These are phyloP conservation scores for Suricata suricatta DNA, from an alignment of 2,113 vertebrate species.

Conservation along the genomic window DNA sequence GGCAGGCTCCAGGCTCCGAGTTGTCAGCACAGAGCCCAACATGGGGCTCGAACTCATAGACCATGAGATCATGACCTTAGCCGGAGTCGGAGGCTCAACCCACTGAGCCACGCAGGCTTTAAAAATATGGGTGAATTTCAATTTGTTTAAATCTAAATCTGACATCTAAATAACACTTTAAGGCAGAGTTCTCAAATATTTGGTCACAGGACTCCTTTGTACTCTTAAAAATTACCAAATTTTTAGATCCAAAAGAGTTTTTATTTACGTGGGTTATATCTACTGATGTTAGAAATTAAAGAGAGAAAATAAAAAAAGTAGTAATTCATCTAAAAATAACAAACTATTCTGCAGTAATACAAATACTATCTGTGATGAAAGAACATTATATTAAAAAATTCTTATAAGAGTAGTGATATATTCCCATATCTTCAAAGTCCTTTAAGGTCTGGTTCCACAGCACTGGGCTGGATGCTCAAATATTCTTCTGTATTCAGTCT, in stretches of 20 bases:
- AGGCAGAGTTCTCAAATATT: conserved; percentile 46
- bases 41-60: too few relatives aligned
- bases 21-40: too few relatives aligned
- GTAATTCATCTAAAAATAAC: background rate
- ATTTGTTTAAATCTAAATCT: background rate
- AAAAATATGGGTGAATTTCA: conserved; percentile 39
- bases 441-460: background rate
- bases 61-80: too few relatives aligned
- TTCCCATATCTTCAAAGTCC: background rate
- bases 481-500: background rate
- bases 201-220: background rate
- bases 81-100: too few relatives aligned
- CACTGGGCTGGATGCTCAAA: background rate
- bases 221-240: conserved; percentile 30
- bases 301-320: background rate
- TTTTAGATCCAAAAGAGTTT: background rate
- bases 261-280: background rate
- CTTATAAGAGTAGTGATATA: background rate
- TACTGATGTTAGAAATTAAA: conserved; percentile 21
- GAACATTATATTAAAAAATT: background rate
- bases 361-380: conserved; percentile 15
- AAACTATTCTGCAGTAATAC: background rate
- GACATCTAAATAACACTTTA: background rate
- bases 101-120: background rate
- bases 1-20: too few relatives aligned